Evolutionary conservation across 2,888 invertebrate species (phyloP).

Genomic region (Shargacucullia verbasci): DNA sequence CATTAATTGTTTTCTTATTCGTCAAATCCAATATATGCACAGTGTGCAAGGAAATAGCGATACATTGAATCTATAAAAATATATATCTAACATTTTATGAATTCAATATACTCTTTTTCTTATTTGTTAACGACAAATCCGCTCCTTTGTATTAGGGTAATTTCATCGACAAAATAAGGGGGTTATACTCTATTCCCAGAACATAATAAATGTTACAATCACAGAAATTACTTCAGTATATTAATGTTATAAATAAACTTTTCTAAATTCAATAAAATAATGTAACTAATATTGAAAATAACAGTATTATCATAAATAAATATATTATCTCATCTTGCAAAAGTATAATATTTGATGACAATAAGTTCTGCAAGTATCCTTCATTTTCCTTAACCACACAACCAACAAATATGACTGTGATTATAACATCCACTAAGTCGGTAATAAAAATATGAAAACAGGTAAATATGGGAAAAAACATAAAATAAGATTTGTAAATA

Average conservation of each 20-base stretch:
- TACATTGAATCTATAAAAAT: constrained; percentile 34
- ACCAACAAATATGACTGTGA: constrained; percentile 53
- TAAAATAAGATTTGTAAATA: constrained; percentile 65
- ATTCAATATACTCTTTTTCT: constrained; percentile 23
- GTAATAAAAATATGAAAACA: constrained; percentile 48
- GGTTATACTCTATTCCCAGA: constrained; percentile 51
- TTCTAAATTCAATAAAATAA: constrained; percentile 3
- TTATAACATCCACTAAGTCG: constrained; percentile 55
- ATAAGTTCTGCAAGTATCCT: constrained; percentile 2
- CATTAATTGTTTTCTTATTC: constrained; percentile 17
- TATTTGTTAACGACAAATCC: constrained; percentile 21
- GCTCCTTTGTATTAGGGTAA: constrained; percentile 33
- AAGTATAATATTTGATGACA: constrained; percentile 1
- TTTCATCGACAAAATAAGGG: constrained; percentile 46
- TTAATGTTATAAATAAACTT: constrained; percentile 9
- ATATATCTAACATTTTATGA: constrained; percentile 14
- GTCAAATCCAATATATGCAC: constrained; percentile 32
- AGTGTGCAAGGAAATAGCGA: constrained; percentile 22
- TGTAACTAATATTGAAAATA: not conserved
- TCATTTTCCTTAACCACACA: constrained; percentile 7
- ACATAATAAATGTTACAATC: constrained; percentile 57
- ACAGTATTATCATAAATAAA: constrained; percentile 1
- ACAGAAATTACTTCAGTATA: constrained; percentile 46
- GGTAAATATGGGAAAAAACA: constrained; percentile 59
- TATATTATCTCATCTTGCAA: not conserved